A percentile compares a stretch with the other conserved stretches of the same genome.
Conservation (phyloP, 2,888 invertebrate genomes). For the Pristionchus japonicus region DNA sequence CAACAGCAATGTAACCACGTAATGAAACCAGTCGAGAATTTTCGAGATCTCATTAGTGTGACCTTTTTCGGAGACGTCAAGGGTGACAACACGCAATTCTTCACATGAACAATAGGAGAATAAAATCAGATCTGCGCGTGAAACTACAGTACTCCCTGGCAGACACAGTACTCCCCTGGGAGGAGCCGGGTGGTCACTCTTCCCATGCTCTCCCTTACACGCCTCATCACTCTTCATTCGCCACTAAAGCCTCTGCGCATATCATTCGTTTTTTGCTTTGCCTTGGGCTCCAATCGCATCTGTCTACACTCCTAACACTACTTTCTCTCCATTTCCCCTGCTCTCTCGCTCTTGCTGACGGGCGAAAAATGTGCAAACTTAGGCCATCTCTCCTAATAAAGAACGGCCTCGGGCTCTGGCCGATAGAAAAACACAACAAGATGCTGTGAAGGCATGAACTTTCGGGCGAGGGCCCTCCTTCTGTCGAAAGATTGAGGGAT, state of each 20-base stretch:
- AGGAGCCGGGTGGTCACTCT: conserved; percentile 16
- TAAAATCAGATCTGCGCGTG: neutral
- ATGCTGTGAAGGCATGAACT: neutral
- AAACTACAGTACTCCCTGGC: neutral
- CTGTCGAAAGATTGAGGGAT: neutral
- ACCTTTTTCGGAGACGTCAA: neutral
- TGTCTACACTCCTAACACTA: neutral
- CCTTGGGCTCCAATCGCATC: neutral
- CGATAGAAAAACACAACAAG: neutral
- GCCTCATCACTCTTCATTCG: neutral
- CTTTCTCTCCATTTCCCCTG: neutral
- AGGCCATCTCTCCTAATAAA: too few relatives aligned
- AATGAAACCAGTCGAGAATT: conserved; percentile 29
- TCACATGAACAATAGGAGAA: neutral
- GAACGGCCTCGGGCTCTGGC: conserved; percentile 17
- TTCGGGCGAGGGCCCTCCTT: neutral
- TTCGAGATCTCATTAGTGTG: neutral
- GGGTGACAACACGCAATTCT: neutral
- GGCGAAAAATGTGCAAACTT: neutral
- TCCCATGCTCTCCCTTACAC: neutral
- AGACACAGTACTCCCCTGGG: neutral
- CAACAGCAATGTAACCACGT: neutral
- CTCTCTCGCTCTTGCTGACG: neutral
- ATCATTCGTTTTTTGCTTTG: neutral
- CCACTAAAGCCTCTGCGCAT: conserved; percentile 8